Percentiles rank a stretch among this genome's conserved stretches.
Evolutionary conservation across 1,140 invertebrate genomes (phyloP).

Genomic region (Globodera rostochiensis): DNA sequence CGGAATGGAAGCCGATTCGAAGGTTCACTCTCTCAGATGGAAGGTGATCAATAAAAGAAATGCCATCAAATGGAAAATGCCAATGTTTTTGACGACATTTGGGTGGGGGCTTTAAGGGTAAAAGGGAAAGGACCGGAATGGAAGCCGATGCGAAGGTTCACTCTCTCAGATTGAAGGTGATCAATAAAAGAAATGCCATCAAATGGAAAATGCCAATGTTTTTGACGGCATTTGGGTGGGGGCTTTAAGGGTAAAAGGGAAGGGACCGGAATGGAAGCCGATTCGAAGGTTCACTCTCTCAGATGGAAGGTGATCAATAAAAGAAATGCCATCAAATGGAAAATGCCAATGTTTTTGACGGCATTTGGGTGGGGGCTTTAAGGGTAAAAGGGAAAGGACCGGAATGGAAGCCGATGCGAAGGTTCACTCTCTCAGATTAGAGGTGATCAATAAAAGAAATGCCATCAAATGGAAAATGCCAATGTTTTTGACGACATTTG

Average conservation of each 20-base stretch:
- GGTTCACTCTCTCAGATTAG: slow-evolving; percentile 47
- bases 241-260: not conserved
- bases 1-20: slow-evolving; percentile 88
- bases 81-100: not conserved
- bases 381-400: slow-evolving; percentile 68
- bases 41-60: slow-evolving; percentile 35
- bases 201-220: not conserved
- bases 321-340: not conserved
- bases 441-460: slow-evolving; percentile 30
- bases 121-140: slow-evolving; percentile 75
- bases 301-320: slow-evolving; percentile 43
- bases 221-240: too few relatives aligned
- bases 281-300: slow-evolving; percentile 72
- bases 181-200: not conserved
- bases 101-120: too few relatives aligned
- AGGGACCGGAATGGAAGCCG: slow-evolving; percentile 83
- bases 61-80: not conserved
- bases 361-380: too few relatives aligned
- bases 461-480: not conserved
- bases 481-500: not conserved
- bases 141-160: slow-evolving; percentile 78
- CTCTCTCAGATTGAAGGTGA: slow-evolving; percentile 47
- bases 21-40: slow-evolving; percentile 49
- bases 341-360: not conserved
- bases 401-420: slow-evolving; percentile 86